A percentile compares a stretch with the other conserved stretches of the same genome.
Evolutionary conservation across 2,888 invertebrate genomes (phyloP).

Genomic region (Rhopalosiphum nymphaeae): DNA sequence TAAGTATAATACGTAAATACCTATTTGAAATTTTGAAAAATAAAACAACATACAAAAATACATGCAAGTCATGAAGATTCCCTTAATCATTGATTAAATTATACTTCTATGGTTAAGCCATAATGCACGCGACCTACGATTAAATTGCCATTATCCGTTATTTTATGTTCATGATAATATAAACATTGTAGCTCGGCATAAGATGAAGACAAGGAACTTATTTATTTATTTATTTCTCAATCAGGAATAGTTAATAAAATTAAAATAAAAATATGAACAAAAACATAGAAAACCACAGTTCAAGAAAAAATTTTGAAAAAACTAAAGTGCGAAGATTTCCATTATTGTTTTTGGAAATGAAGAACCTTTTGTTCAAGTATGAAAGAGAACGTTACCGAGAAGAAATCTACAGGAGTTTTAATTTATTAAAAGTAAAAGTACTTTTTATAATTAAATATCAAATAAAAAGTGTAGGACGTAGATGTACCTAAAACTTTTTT

Average conservation of each 20-base stretch:
- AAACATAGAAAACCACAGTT: neutral
- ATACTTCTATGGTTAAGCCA: neutral
- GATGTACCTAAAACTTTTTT: neutral
- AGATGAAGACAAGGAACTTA: neutral
- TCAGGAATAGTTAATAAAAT: neutral
- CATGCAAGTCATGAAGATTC: neutral
- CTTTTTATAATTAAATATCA: conserved; percentile 45
- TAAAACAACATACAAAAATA: neutral
- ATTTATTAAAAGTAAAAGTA: conserved; percentile 55
- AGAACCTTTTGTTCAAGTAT: neutral
- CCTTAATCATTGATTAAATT: neutral
- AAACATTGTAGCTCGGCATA: neutral
- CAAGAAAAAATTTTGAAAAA: neutral
- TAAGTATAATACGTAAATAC: neutral
- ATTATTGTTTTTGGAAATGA: neutral
- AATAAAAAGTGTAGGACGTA: conserved; percentile 16
- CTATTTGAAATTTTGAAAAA: neutral
- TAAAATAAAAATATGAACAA: neutral
- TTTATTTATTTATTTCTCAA: neutral
- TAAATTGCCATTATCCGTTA: neutral
- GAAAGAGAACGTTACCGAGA: neutral
- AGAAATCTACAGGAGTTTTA: neutral
- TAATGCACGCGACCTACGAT: neutral
- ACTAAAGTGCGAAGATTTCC: neutral
- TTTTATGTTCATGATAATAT: neutral